Percentiles rank a stretch among this genome's conserved stretches.
Conservation (phyloP, 2,113 vertebrate genomes). For the Cynoglossus semilaevis region DNA sequence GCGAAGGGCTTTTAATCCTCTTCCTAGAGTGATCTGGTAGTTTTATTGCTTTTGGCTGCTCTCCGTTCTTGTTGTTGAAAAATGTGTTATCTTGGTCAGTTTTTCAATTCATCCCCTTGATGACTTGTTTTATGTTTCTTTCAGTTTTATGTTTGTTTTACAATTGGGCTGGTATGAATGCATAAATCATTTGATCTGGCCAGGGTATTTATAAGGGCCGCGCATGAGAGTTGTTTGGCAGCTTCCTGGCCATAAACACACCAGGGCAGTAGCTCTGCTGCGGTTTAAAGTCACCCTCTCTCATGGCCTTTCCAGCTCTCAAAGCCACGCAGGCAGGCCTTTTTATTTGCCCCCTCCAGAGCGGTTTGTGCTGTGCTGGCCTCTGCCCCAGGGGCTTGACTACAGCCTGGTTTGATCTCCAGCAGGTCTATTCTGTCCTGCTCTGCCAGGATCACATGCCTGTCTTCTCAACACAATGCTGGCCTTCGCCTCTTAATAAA, state of each 20-base stretch:
- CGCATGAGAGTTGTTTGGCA: slow-evolving; percentile 22
- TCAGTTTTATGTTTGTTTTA: slow-evolving; percentile 6
- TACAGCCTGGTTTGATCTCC: slow-evolving; percentile 34
- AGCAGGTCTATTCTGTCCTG: slow-evolving; percentile 33
- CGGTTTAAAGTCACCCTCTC: slow-evolving; percentile 52
- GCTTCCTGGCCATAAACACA: slow-evolving; percentile 55
- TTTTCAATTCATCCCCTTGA: slow-evolving; percentile 13
- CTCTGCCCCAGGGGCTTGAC: slow-evolving; percentile 53
- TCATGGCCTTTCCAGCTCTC: slow-evolving; percentile 21
- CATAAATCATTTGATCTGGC: slow-evolving; percentile 7
- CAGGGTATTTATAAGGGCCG: slow-evolving; percentile 4
- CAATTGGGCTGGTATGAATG: slow-evolving; percentile 5
- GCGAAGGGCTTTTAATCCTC: slow-evolving; percentile 74
- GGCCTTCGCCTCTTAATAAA: slow-evolving; percentile 58
- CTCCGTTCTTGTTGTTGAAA: slow-evolving; percentile 39
- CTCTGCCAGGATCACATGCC: slow-evolving; percentile 38
- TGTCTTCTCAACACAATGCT: slow-evolving; percentile 30
- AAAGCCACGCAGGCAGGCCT: slow-evolving; percentile 24
- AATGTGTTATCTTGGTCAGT: slow-evolving; percentile 23
- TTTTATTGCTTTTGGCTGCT: slow-evolving; percentile 54
- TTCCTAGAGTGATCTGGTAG: slow-evolving; percentile 57
- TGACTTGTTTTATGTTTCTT: too few species aligned
- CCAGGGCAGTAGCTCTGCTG: slow-evolving; percentile 40
- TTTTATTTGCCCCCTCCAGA: slow-evolving; percentile 47
- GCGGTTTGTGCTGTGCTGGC: slow-evolving; percentile 41